phyloP scores from a whole-genome alignment of 1,140 invertebrate genomes.

The Meteorus sp. region DNA sequence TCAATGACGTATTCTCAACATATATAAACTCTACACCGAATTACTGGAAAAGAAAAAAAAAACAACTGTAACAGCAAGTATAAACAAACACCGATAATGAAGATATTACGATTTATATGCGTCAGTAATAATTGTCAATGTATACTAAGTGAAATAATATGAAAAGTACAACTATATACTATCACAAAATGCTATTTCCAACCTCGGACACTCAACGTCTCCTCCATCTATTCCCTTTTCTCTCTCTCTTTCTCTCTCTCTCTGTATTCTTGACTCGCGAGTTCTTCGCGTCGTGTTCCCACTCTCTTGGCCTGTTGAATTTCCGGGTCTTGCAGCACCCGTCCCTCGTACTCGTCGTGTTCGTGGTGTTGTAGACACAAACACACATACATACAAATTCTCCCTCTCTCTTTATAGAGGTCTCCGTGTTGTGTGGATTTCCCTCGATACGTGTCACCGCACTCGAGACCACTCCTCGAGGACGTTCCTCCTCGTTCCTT shows the following conservation, averaged over 20 bases:
- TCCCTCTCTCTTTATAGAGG: too few species aligned
- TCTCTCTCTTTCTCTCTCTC: slow-evolving; percentile 21
- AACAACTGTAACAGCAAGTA: too few species aligned
- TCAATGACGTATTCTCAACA: neutral
- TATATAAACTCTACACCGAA: neutral
- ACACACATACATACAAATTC: too few species aligned
- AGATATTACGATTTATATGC: too few species aligned
- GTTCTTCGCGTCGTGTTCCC: slow-evolving; percentile 22
- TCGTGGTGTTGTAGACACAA: too few species aligned
- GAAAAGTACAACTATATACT: neutral
- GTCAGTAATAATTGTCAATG: too few species aligned
- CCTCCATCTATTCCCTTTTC: slow-evolving; percentile 21
- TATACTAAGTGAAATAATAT: too few species aligned
- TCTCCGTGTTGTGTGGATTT: neutral
- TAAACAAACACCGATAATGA: too few species aligned
- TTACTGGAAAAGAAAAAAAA: neutral
- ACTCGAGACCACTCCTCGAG: slow-evolving; percentile 15
- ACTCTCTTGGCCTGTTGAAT: slow-evolving; percentile 5
- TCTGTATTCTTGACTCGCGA: slow-evolving; percentile 6
- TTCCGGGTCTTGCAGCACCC: slow-evolving; percentile 23
- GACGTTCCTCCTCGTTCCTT: slow-evolving; percentile 18
- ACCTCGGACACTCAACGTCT: slow-evolving; percentile 18
- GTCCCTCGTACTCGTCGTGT: too few species aligned
- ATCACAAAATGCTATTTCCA: slow-evolving; percentile 3
- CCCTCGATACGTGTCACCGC: slow-evolving; percentile 20